Conservation (phyloP, 2,888 invertebrate species). For the Dexiosoma caninum region DNA sequence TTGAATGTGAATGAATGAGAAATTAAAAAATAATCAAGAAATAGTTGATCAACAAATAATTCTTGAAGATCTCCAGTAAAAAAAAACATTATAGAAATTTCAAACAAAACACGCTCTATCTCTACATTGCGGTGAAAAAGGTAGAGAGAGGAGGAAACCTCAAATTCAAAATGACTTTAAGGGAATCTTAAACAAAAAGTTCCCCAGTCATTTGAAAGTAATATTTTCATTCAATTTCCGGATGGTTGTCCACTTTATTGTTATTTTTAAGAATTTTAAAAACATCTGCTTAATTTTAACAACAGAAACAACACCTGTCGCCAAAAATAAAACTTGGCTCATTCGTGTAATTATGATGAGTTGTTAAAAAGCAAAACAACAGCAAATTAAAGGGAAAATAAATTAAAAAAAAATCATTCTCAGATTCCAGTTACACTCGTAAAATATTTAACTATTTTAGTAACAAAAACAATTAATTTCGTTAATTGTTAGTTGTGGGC, state of each 20-base stretch:
- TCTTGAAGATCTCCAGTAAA: too few species aligned
- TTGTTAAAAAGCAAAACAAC: background rate
- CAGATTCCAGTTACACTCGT: background rate
- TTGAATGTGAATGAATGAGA: too few species aligned
- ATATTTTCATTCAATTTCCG: background rate
- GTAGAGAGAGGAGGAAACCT: background rate
- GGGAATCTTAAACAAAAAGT: too few species aligned
- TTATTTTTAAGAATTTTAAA: background rate
- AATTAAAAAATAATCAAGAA: too few species aligned
- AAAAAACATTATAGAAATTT: too few species aligned
- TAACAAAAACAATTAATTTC: slow-evolving; percentile 11
- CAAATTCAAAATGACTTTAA: background rate
- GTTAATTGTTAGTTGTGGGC: slow-evolving; percentile 24
- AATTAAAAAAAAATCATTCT: background rate
- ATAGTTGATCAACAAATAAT: too few species aligned
- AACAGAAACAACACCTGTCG: slow-evolving; percentile 8
- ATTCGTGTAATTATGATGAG: background rate
- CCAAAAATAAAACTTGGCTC: background rate
- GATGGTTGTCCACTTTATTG: background rate
- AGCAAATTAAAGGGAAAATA: background rate
- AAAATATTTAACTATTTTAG: background rate
- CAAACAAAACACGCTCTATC: too few species aligned
- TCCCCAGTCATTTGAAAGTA: too few species aligned
- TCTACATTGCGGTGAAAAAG: background rate
- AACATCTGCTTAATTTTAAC: slow-evolving; percentile 33